phyloP scores from a whole-genome alignment of 92 coral and sea anemone species.

The Porites cylindrica region DNA sequence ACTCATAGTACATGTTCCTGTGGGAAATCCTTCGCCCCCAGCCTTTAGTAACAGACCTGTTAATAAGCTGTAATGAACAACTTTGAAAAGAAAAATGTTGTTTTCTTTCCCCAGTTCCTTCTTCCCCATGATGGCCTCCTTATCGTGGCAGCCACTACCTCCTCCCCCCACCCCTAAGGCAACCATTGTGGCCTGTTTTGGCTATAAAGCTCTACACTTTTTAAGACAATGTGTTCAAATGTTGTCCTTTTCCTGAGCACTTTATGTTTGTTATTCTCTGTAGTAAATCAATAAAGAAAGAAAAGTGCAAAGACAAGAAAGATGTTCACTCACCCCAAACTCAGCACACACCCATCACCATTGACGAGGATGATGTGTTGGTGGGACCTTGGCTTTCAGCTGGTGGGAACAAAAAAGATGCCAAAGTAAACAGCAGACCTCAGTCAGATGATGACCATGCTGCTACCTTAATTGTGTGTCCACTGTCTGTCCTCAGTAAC shows the following conservation, averaged over 20 bases:
- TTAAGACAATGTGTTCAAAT: no score
- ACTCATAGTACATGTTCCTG: no score
- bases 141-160: no score
- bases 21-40: no score
- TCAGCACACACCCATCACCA: not conserved
- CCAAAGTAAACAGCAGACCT: not conserved
- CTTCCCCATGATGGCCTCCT: no score
- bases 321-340: not conserved
- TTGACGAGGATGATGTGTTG: conserved; percentile 28
- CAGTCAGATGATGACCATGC: conserved; percentile 36
- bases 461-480: conserved; percentile 86
- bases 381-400: conserved; percentile 26
- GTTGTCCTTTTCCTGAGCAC: not conserved
- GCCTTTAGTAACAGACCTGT: no score
- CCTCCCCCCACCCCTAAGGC: no score
- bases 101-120: no score
- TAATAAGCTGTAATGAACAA: no score
- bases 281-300: conserved; percentile 38
- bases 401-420: not conserved
- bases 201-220: no score
- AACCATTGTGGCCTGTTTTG: no score
- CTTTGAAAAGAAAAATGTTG: no score
- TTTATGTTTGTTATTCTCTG: not conserved
- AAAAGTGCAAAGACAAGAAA: conserved; percentile 32
- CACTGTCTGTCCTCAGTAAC: conserved; percentile 89